Base-by-base conservation (phyloP, 2,888 invertebrate genomes). In the Ptilodon capucinus region DNA sequence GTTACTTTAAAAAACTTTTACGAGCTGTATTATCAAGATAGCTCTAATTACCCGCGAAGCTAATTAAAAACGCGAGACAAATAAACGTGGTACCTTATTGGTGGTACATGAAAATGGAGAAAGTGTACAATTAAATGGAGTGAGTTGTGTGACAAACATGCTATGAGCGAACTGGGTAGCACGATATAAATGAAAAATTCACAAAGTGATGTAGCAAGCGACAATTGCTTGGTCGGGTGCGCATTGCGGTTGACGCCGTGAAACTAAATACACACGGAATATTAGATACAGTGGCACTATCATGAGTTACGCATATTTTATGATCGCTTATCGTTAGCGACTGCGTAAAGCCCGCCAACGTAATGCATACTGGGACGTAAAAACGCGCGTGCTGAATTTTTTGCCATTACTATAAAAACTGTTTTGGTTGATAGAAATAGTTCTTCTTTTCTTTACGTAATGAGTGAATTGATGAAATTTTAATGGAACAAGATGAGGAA, bases 191-290 rank as follows among this genome's bases (percentile, higher is more conserved):
- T 65, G 51, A 61, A 72, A 67, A 62, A 60, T 62, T 57, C 51
- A 56, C 54, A 54, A 40, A 51, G 28, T 53, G 46, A 44, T 46
- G 41, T 44, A 42, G 40, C 46, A 36, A 40, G 44, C 18, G 14
- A 48, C 48, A 54, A 46, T 54, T 60, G 51, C n/a, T n/a, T n/a
- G n/a, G n/a, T 57, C 60, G 40, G 51, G 54, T 69, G 78, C 83
- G 84, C 82, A 84, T 54, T 83, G 82, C 83, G 79, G 80, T 53
- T 41, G 70, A 64, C 65, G 53, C 44, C 44, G 49, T 46, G 44
- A 36, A 47, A 60, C 51, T 56, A 50, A 54, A 60, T 64, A 55
- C 48, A 48, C 34, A 16, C 51, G 6, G 21, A 13, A 39, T 21
- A 6, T 2, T 3, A 39, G 13, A 39, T 39, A 6, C 11, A 13